A percentile compares a stretch with the other conserved stretches of the same genome.
phyloP scores from a whole-genome alignment of 2,888 invertebrate genomes.

The Anodontia alba region DNA sequence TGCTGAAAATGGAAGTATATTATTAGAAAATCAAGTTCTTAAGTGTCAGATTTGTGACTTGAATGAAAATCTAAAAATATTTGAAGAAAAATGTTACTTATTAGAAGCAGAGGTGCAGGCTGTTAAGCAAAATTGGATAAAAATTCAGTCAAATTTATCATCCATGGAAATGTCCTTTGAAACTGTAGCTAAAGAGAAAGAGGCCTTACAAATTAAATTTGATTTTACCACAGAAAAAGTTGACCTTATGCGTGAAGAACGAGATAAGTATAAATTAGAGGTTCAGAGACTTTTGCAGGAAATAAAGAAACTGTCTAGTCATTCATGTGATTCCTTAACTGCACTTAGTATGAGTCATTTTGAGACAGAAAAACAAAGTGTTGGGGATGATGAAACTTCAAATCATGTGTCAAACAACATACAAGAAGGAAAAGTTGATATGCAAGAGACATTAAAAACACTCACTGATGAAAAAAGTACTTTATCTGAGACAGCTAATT shows the following conservation, averaged over 20 bases:
- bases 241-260: not conserved
- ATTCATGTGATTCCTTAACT: not conserved
- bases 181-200: not conserved
- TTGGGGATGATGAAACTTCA: not conserved
- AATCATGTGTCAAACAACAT: not conserved
- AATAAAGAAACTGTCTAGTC: not conserved
- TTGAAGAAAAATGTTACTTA: not conserved
- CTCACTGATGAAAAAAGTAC: not conserved
- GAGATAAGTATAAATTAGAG: slow-evolving; percentile 6
- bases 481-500: not conserved
- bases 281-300: not conserved
- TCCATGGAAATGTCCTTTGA: not conserved
- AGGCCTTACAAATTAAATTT: not conserved
- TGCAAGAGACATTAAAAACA: not conserved
- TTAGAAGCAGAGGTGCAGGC: not conserved
- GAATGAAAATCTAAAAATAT: not conserved
- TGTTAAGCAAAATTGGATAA: not conserved
- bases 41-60: slow-evolving; percentile 3
- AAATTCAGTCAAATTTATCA: not conserved
- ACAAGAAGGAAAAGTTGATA: not conserved
- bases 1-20: not conserved
- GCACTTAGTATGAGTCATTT: not conserved
- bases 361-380: not conserved
- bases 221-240: slow-evolving; percentile 2
- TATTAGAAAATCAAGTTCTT: not conserved